Evolutionary conservation across 2,113 vertebrate genomes (phyloP).

Genomic region (Ceyx cyanopectus): DNA sequence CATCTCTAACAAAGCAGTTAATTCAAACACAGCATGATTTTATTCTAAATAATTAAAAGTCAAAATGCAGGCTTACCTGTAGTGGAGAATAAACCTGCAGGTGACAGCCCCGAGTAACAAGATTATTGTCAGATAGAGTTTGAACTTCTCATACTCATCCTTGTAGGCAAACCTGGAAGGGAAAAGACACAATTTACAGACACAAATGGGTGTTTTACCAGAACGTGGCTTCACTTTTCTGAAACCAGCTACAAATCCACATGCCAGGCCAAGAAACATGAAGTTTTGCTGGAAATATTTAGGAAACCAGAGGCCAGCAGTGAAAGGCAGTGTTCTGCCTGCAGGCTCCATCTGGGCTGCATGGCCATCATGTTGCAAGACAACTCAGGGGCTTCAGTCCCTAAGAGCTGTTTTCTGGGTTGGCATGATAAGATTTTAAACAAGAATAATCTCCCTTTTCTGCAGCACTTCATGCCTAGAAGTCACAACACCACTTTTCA

Average conservation of each 20-base stretch:
- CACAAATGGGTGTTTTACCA: accelerated
- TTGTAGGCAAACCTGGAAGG: conserved; percentile 94
- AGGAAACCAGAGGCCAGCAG: accelerated
- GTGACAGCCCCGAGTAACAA: conserved; percentile 92
- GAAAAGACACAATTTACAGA: not conserved
- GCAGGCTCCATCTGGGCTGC: not conserved
- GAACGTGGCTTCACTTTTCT: not conserved
- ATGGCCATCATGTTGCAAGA: not conserved
- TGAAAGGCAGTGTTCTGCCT: not conserved
- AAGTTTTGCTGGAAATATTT: not conserved
- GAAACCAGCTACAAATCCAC: not conserved
- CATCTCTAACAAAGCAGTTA: not conserved
- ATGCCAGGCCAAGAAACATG: not conserved
- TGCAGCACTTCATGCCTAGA: not conserved
- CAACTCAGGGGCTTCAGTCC: not conserved
- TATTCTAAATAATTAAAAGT: not conserved
- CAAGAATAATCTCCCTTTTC: not conserved
- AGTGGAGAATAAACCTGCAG: conserved; percentile 93
- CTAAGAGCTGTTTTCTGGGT: not conserved
- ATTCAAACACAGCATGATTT: not conserved
- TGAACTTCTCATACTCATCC: conserved; percentile 99
- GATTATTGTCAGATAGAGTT: conserved; percentile 97
- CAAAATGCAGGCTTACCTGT: conserved; percentile 80
- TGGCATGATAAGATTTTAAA: not conserved
- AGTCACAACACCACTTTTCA: not conserved